A percentile compares a stretch with the other conserved stretches of the same genome.
Evolutionary conservation across 2,888 invertebrate genomes (phyloP).

Genomic region (Limnephilus auricula): DNA sequence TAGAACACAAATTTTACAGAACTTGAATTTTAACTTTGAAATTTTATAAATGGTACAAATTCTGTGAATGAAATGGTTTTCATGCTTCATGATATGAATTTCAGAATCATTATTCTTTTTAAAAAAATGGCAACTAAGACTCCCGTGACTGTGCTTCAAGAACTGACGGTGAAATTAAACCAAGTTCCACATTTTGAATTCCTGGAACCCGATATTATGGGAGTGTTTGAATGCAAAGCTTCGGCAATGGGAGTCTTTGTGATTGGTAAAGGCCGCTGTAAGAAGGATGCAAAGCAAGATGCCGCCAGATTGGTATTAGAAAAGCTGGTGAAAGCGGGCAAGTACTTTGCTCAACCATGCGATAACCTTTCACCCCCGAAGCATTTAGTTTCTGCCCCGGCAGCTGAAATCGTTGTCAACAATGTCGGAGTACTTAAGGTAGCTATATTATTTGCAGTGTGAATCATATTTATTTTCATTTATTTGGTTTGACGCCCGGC

Average conservation of each 20-base stretch:
- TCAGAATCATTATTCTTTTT: not conserved
- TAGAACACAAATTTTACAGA: too few species aligned
- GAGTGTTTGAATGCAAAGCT: constrained; percentile 71
- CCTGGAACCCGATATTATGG: constrained; percentile 70
- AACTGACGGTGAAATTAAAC: constrained; percentile 71
- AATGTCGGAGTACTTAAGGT: constrained; percentile 59
- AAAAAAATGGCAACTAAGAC: constrained; percentile 69
- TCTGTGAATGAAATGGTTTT: not conserved
- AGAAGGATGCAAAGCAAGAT: constrained; percentile 73
- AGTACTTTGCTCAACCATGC: constrained; percentile 50
- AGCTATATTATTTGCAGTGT: not conserved
- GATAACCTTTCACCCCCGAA: constrained; percentile 47
- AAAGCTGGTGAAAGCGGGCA: constrained; percentile 68
- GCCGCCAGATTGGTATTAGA: constrained; percentile 71
- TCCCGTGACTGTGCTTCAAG: constrained; percentile 74
- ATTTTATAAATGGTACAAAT: too few species aligned
- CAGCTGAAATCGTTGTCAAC: constrained; percentile 30
- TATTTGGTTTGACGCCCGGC: not conserved
- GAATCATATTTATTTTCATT: not conserved
- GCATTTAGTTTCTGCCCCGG: constrained; percentile 7
- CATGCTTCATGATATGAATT: not conserved
- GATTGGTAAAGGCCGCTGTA: constrained; percentile 71
- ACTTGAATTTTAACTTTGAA: too few species aligned
- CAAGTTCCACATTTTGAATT: constrained; percentile 71
- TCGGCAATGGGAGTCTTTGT: constrained; percentile 69